Conservation (phyloP, 2,113 vertebrate species). For the Macrotus californicus region DNA sequence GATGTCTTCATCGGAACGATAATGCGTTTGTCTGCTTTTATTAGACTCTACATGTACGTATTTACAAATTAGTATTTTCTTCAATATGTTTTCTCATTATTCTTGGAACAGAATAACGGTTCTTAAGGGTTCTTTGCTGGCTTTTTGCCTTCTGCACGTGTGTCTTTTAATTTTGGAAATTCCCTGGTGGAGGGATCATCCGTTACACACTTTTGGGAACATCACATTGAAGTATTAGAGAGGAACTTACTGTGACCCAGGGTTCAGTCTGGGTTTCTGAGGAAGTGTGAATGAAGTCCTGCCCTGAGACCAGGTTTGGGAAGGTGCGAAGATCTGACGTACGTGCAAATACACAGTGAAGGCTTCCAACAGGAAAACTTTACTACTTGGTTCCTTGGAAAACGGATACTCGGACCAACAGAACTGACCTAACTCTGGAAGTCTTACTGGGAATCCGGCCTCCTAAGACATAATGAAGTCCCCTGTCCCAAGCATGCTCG, state of each 20-base stretch:
- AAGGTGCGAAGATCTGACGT: neutral
- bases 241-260: neutral
- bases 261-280: neutral
- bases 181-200: neutral
- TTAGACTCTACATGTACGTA: constrained; percentile 53
- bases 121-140: constrained; percentile 64
- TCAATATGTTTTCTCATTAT: constrained; percentile 51
- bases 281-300: neutral
- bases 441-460: neutral
- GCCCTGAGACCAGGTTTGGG: neutral
- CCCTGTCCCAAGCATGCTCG: neutral
- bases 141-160: neutral
- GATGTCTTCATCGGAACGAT: constrained; percentile 73
- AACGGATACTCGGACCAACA: neutral
- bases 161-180: constrained; percentile 1
- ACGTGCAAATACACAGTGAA: neutral
- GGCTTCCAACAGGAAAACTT: neutral
- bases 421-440: neutral
- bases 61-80: constrained; percentile 68
- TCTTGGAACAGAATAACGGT: neutral
- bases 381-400: neutral
- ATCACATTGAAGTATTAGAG: neutral
- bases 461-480: neutral
- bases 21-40: constrained; percentile 12
- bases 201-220: neutral